Evolutionary conservation across 1,140 invertebrate genomes (phyloP).

Genomic region (Papilio dardanus): DNA sequence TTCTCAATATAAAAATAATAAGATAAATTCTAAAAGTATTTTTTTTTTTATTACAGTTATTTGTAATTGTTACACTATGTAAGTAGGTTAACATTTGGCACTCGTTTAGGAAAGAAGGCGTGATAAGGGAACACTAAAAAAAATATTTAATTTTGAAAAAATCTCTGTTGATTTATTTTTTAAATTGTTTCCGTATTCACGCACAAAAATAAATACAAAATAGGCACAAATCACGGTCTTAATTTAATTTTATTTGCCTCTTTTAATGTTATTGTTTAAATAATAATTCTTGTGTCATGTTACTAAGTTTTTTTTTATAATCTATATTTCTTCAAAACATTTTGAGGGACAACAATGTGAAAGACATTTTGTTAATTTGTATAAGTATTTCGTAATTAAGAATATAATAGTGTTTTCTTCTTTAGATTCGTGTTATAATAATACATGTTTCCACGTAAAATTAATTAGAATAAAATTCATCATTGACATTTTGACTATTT

Average conservation of each 20-base stretch:
- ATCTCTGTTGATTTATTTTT: constrained; percentile 2
- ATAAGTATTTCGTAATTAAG: constrained; percentile 80
- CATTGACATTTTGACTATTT: constrained; percentile 72
- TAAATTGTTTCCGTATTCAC: constrained; percentile 25
- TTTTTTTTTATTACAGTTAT: constrained; percentile 70
- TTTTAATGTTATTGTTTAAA: not conserved
- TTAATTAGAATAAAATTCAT: constrained; percentile 82
- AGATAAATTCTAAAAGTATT: constrained; percentile 65
- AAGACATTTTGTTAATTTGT: constrained; percentile 80
- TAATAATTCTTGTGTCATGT: not conserved
- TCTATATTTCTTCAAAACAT: constrained; percentile 25
- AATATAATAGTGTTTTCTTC: constrained; percentile 80
- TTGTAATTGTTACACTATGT: constrained; percentile 69
- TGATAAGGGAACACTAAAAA: constrained; percentile 44
- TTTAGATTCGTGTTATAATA: constrained; percentile 81
- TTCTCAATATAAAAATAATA: constrained; percentile 69
- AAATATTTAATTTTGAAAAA: not conserved
- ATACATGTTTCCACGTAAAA: constrained; percentile 81
- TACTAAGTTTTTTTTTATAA: not conserved
- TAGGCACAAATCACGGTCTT: constrained; percentile 35
- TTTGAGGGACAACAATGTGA: constrained; percentile 52
- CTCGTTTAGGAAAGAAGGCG: constrained; percentile 53
- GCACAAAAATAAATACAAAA: constrained; percentile 25
- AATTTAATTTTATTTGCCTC: constrained; percentile 9
- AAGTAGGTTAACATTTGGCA: constrained; percentile 67